Evolutionary conservation across 2,797 vertebrate species (phyloP).

Genomic region (Borostomias antarcticus): DNA sequence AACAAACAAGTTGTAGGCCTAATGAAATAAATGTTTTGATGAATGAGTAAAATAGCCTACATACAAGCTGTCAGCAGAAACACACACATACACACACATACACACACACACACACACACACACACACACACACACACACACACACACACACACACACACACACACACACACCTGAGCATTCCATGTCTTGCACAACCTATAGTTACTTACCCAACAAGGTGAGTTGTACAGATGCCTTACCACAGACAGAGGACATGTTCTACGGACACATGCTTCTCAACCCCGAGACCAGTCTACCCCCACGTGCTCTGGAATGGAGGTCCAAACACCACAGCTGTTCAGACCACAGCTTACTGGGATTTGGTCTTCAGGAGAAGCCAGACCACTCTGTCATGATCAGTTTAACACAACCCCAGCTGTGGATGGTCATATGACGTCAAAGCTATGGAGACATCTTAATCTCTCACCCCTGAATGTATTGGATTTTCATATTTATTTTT

Average conservation of each 20-base stretch:
- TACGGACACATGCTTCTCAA: neutral
- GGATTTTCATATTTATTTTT: no score
- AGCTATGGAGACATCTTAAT: no score
- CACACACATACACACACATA: conserved; percentile 14
- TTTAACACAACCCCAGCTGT: neutral
- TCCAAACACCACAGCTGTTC: neutral
- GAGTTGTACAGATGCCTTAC: neutral
- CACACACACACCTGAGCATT: neutral
- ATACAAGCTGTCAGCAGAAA: no score
- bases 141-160: conserved; percentile 8
- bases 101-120: conserved; percentile 19
- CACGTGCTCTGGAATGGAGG: no score
- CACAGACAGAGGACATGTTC: neutral
- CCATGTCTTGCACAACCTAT: neutral
- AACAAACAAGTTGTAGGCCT: neutral
- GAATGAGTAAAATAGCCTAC: no score
- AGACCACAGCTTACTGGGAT: neutral
- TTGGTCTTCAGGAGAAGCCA: neutral
- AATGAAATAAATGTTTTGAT: no score
- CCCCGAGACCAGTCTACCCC: neutral
- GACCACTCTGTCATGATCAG: neutral
- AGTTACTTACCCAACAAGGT: neutral
- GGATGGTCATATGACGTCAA: neutral
- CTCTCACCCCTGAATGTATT: no score
- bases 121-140: conserved; percentile 3